These are phyloP conservation scores for Euthynnus affinis DNA, from an alignment of 2,797 vertebrate genomes.

Conservation along the genomic window DNA sequence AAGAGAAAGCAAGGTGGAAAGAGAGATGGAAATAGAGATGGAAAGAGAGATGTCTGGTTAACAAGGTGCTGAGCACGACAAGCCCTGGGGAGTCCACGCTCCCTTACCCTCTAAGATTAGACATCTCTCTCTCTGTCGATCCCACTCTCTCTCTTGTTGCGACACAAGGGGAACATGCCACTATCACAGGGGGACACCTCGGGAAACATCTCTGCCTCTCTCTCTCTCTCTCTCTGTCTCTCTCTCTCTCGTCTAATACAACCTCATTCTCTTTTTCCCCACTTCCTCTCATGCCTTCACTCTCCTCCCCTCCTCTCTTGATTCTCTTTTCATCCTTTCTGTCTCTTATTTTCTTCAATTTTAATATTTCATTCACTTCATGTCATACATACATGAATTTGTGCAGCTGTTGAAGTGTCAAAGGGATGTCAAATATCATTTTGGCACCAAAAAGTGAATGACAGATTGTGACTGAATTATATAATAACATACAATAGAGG, in stretches of 20 bases:
- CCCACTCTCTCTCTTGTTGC: slow-evolving; percentile 76
- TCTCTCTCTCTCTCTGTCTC: slow-evolving; percentile 11
- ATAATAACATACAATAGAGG: neutral
- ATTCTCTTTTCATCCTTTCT: neutral
- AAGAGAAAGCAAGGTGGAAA: slow-evolving; percentile 57
- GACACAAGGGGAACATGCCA: slow-evolving; percentile 76
- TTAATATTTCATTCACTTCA: neutral
- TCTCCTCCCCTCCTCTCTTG: neutral
- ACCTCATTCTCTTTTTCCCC: slow-evolving; percentile 50
- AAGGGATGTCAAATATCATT: neutral
- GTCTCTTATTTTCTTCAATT: neutral
- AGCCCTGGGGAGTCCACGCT: slow-evolving; percentile 87
- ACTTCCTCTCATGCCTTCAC: neutral
- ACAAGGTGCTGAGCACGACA: slow-evolving; percentile 88
- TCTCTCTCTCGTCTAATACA: slow-evolving; percentile 63
- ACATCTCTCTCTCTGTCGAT: slow-evolving; percentile 87
- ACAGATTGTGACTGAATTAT: no score
- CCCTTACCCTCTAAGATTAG: slow-evolving; percentile 89
- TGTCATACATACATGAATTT: no score
- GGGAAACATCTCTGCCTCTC: slow-evolving; percentile 47
- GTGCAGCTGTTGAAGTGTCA: neutral
- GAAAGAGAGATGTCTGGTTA: slow-evolving; percentile 85
- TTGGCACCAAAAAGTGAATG: neutral
- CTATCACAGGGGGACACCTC: slow-evolving; percentile 69
- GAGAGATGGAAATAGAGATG: slow-evolving; percentile 75